Evolutionary conservation across 2,888 invertebrate species (phyloP).

Genomic region (Nemotelus nigrinus): DNA sequence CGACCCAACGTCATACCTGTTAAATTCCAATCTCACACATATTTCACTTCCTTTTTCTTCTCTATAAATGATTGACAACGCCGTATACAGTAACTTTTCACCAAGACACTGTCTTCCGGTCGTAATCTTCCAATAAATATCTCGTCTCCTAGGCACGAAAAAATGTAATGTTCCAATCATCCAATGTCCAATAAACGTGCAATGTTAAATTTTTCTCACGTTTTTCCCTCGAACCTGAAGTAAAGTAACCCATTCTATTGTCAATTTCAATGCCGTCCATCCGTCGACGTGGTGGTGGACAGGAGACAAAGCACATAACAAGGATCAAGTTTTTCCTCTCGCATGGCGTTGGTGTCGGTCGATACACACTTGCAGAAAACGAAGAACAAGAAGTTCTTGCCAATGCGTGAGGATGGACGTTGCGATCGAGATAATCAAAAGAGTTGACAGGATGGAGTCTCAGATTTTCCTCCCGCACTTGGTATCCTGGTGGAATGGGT

Average conservation of each 20-base stretch:
- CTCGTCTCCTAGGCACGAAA: slow-evolving; percentile 13
- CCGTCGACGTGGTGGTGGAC: slow-evolving; percentile 1
- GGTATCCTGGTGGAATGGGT: neutral
- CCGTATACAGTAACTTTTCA: slow-evolving; percentile 29
- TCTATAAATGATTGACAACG: slow-evolving; percentile 29
- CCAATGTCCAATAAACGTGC: slow-evolving; percentile 31
- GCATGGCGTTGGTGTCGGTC: neutral
- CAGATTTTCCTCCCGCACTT: slow-evolving; percentile 23
- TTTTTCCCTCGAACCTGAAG: slow-evolving; percentile 28
- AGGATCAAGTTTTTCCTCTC: slow-evolving; percentile 30
- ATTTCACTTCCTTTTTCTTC: neutral
- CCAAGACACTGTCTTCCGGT: slow-evolving; percentile 20
- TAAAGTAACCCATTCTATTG: slow-evolving; percentile 27
- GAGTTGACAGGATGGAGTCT: slow-evolving; percentile 19
- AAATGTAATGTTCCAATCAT: slow-evolving; percentile 29
- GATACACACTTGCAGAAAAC: neutral
- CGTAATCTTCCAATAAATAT: slow-evolving; percentile 33
- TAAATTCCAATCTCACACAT: too few relatives aligned
- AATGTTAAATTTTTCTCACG: slow-evolving; percentile 44
- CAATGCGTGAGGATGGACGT: neutral
- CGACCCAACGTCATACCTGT: too few relatives aligned
- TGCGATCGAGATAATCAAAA: slow-evolving; percentile 28
- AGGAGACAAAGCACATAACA: slow-evolving; percentile 37
- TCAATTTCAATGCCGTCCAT: neutral
- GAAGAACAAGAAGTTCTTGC: neutral